These are phyloP conservation scores for Tetrax tetrax DNA, from an alignment of 2,113 vertebrate genomes.

Conservation along the genomic window DNA sequence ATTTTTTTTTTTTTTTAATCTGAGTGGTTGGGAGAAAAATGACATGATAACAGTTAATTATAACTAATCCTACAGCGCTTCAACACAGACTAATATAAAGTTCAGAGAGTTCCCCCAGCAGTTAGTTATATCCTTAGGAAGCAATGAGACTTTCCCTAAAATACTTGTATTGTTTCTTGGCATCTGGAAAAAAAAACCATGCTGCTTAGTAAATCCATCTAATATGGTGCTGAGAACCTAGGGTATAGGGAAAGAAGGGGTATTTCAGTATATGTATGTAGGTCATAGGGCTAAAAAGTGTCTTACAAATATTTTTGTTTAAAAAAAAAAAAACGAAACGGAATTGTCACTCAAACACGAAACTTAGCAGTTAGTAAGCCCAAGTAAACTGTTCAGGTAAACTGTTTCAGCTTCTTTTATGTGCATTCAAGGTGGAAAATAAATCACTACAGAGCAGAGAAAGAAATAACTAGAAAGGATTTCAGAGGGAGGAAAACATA, in stretches of 20 bases:
- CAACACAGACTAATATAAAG: slow-evolving; percentile 28
- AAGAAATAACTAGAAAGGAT: background rate
- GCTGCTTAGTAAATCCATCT: slow-evolving; percentile 6
- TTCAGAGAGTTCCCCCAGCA: slow-evolving; percentile 24
- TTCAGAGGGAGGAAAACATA: background rate
- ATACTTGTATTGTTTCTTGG: slow-evolving; percentile 7
- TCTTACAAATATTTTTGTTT: background rate
- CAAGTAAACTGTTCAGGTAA: background rate
- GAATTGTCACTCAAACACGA: background rate
- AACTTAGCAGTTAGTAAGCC: background rate
- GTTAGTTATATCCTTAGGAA: slow-evolving; percentile 38
- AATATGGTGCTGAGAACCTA: background rate
- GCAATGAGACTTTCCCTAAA: background rate
- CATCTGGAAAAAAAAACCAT: background rate
- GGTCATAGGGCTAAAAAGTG: background rate
- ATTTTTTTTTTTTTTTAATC: background rate
- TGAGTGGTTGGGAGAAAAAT: background rate
- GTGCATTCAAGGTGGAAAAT: background rate
- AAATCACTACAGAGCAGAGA: background rate
- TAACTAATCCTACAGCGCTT: slow-evolving; percentile 57
- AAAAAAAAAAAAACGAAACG: background rate
- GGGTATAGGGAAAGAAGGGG: background rate
- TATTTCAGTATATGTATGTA: background rate
- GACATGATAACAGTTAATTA: slow-evolving; percentile 65
- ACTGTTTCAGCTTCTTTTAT: background rate